Percentiles rank a stretch among this genome's conserved stretches.
Evolutionary conservation across 2,888 invertebrate species (phyloP).

Genomic region (Ichneumon xanthorius): DNA sequence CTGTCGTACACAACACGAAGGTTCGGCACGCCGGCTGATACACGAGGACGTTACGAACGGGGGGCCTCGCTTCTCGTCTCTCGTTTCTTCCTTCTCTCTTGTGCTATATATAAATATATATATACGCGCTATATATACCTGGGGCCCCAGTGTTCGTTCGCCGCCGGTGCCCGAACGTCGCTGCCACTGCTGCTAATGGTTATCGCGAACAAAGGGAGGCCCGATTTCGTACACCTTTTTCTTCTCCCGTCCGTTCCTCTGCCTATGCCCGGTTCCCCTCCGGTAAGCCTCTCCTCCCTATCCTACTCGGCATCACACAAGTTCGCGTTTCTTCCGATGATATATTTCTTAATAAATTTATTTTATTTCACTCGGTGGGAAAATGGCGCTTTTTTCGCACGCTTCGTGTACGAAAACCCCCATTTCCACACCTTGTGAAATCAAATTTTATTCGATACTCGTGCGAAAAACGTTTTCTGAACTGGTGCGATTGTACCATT

Average conservation of each 20-base stretch:
- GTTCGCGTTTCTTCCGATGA: conserved; percentile 4
- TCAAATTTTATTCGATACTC: too few relatives aligned
- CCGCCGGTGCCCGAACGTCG: not conserved
- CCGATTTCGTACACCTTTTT: conserved; percentile 72
- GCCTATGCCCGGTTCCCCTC: conserved; percentile 41
- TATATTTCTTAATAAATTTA: not conserved
- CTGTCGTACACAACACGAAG: conserved; percentile 66
- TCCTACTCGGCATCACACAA: conserved; percentile 26
- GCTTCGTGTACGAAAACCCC: too few relatives aligned
- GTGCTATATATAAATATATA: conserved; percentile 21
- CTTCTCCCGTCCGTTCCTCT: conserved; percentile 25
- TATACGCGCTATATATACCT: conserved; percentile 9
- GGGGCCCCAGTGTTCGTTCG: conserved; percentile 42
- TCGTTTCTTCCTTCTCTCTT: conserved; percentile 32
- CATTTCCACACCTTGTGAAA: too few relatives aligned
- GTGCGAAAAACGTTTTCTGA: too few relatives aligned
- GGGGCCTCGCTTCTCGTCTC: conserved; percentile 44
- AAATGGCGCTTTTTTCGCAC: too few relatives aligned
- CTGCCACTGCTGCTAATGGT: conserved; percentile 46
- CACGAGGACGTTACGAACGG: conserved; percentile 55
- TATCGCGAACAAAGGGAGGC: conserved; percentile 74
- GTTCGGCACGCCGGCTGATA: conserved; percentile 56
- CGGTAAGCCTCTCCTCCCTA: conserved; percentile 39
- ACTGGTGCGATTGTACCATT: too few relatives aligned
- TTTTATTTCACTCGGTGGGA: not conserved